Percentiles rank a stretch among this genome's conserved stretches.
Conservation (phyloP, 1,140 invertebrate genomes). For the Schlechtendalia chinensis region DNA sequence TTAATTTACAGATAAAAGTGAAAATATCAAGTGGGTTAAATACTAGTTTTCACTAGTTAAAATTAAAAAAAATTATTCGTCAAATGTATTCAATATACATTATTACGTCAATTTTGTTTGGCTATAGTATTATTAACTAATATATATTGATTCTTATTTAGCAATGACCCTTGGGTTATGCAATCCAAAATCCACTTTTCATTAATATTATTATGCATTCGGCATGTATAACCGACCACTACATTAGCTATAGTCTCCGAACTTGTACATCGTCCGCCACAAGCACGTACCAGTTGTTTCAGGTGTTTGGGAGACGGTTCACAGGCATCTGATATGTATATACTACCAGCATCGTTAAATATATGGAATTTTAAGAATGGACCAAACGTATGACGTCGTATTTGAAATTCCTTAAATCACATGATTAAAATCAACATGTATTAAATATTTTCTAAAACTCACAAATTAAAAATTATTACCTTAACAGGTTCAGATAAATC, state of each 20-base stretch:
- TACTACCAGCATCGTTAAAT: conserved; percentile 9
- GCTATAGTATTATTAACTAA: background rate
- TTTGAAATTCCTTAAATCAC: conserved; percentile 31
- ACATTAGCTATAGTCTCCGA: background rate
- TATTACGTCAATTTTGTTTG: background rate
- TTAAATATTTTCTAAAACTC: background rate
- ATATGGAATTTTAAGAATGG: conserved; percentile 27
- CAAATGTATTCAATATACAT: background rate
- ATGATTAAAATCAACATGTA: background rate
- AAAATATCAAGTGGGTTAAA: background rate
- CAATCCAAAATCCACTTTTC: conserved; percentile 43
- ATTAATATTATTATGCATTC: conserved; percentile 1
- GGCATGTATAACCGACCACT: conserved; percentile 8
- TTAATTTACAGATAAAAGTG: too few species aligned
- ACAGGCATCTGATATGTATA: conserved; percentile 34
- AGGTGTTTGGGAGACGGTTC: background rate
- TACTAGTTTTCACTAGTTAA: too few species aligned
- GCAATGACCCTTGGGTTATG: conserved; percentile 20
- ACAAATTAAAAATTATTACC: conserved; percentile 22
- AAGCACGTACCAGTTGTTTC: conserved; percentile 19
- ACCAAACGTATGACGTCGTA: conserved; percentile 15
- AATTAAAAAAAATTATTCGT: background rate
- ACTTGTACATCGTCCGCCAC: conserved; percentile 18
- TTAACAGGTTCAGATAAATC: conserved; percentile 22
- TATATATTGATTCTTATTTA: background rate